Conservation (phyloP, 64 coral and sea anemone genomes). For the Porites lutea region DNA sequence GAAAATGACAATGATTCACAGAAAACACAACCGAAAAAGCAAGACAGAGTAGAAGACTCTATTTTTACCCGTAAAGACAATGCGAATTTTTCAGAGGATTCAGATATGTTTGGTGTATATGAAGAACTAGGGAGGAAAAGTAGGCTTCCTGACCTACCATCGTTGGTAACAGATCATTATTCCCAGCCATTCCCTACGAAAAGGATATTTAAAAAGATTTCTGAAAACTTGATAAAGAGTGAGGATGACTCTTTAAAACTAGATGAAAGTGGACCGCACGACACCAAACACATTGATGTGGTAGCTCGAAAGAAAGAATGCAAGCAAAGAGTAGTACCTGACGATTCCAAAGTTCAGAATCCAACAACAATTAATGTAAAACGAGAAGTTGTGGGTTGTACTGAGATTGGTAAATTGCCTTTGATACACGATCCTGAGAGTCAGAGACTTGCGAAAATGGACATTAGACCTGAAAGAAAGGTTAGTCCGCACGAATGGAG, state of each 20-base stretch:
- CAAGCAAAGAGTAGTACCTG: neutral
- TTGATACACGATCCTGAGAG: no score
- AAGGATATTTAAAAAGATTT: neutral
- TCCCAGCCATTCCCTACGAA: neutral
- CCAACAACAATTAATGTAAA: neutral
- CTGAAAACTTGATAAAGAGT: neutral
- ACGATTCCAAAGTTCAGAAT: neutral
- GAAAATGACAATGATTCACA: neutral
- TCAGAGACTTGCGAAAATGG: no score
- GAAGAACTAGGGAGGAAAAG: neutral
- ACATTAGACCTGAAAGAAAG: no score
- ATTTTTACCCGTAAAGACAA: neutral
- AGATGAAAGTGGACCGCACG: neutral
- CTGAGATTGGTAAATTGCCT: no score
- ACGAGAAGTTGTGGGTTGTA: neutral
- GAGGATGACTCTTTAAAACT: neutral
- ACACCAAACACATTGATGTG: neutral
- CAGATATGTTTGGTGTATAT: neutral
- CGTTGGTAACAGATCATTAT: no score
- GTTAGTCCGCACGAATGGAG: no score
- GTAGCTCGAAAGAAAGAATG: neutral
- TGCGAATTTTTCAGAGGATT: neutral
- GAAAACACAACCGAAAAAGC: neutral
- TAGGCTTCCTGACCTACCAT: neutral
- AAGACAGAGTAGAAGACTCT: neutral